Percentiles rank a stretch among this genome's conserved stretches.
These are phyloP conservation scores for Carassius carassius DNA, from an alignment of 2,113 vertebrate genomes.

Conservation along the genomic window DNA sequence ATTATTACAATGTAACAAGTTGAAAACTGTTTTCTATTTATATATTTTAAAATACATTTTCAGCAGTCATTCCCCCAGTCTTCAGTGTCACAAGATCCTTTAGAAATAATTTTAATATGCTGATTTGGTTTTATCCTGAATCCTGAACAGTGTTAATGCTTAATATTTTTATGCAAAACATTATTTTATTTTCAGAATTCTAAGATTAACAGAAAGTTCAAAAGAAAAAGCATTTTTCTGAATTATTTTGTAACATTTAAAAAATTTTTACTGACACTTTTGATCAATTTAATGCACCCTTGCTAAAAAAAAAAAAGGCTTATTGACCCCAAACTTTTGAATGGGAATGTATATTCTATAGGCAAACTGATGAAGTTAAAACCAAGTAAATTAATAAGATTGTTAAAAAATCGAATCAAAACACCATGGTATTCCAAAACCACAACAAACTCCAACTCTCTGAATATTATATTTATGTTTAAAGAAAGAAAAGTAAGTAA, in stretches of 20 bases:
- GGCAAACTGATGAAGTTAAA: neutral
- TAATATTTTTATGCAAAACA: too few species aligned
- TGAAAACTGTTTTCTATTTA: neutral
- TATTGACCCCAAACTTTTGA: neutral
- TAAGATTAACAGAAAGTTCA: neutral
- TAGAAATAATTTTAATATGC: too few species aligned
- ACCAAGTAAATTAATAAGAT: neutral
- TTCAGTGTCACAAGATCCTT: neutral
- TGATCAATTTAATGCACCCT: neutral
- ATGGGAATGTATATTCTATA: neutral
- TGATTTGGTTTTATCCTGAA: too few species aligned
- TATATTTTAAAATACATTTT: neutral
- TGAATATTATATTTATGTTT: neutral
- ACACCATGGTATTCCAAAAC: neutral
- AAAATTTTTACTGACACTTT: neutral
- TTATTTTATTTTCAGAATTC: neutral
- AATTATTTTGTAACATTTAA: neutral
- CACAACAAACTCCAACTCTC: neutral
- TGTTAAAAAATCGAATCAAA: too few species aligned
- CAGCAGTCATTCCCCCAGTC: neutral
- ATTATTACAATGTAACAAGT: neutral
- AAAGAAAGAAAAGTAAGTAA: neutral
- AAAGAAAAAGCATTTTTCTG: neutral
- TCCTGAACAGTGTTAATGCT: neutral
- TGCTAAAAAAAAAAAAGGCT: neutral